These are phyloP conservation scores for Atopsyche davidsoni DNA, from an alignment of 1,140 invertebrate genomes.

Conservation along the genomic window DNA sequence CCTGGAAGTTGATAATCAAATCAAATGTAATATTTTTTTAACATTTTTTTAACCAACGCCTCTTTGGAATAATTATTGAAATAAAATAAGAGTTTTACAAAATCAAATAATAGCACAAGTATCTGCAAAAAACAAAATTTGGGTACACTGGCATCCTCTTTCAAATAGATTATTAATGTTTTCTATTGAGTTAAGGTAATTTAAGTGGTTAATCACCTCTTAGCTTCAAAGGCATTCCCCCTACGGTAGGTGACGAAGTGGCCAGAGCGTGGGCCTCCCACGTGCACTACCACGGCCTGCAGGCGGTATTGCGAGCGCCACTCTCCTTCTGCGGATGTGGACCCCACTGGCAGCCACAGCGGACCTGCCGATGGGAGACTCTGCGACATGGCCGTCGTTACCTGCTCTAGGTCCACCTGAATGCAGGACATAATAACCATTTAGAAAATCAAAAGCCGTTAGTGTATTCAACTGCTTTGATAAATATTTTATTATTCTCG, in stretches of 20 bases:
- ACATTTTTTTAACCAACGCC: slow-evolving; percentile 1
- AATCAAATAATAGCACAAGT: too few species aligned
- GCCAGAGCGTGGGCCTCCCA: slow-evolving; percentile 76
- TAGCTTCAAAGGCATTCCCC: slow-evolving; percentile 54
- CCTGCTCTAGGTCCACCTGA: slow-evolving; percentile 10
- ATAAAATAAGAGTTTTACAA: background rate
- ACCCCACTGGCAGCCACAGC: background rate
- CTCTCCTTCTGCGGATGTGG: slow-evolving; percentile 31
- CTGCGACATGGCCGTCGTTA: slow-evolving; percentile 13
- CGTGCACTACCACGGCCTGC: slow-evolving; percentile 81
- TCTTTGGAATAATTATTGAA: background rate
- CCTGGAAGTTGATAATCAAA: slow-evolving; percentile 35
- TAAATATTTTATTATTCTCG: too few species aligned
- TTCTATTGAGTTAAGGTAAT: background rate
- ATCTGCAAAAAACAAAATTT: slow-evolving; percentile 1
- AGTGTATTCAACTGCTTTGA: too few species aligned
- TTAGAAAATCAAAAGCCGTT: too few species aligned
- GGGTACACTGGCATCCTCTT: background rate
- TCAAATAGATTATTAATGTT: background rate
- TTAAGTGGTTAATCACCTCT: slow-evolving; percentile 44
- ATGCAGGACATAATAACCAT: too few species aligned
- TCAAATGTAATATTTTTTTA: background rate
- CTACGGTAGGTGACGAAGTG: slow-evolving; percentile 90
- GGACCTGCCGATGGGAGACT: slow-evolving; percentile 17
- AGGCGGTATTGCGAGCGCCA: slow-evolving; percentile 61